phyloP scores from a whole-genome alignment of 2,888 invertebrate genomes.

The Rambutsinella grinnellia region DNA sequence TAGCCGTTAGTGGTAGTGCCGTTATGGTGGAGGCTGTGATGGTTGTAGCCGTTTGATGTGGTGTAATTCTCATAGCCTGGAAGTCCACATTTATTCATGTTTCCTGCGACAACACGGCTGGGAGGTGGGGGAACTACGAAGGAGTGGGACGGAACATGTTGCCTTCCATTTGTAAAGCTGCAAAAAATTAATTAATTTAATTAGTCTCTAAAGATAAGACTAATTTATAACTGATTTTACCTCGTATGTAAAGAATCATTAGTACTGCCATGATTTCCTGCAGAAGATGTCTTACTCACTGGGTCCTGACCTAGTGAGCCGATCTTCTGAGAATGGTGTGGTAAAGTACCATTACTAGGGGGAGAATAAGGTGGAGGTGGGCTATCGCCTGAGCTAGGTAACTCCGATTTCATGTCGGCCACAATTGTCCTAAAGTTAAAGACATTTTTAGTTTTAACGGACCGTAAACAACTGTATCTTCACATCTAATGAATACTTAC shows the following conservation, averaged over 20 bases:
- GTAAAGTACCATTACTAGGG: constrained; percentile 44
- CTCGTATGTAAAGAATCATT: constrained; percentile 55
- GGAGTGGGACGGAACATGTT: constrained; percentile 41
- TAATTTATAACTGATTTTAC: constrained; percentile 23
- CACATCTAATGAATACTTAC: no score
- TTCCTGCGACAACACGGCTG: constrained; percentile 51
- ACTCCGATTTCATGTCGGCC: constrained; percentile 57
- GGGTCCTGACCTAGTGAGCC: constrained; percentile 54
- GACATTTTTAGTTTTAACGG: constrained; percentile 1
- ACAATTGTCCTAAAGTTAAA: constrained; percentile 37
- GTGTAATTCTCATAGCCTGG: constrained; percentile 50
- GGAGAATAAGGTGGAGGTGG: constrained; percentile 72
- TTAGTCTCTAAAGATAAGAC: neutral
- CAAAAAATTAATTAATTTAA: neutral
- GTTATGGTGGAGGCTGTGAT: constrained; percentile 1
- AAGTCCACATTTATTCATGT: constrained; percentile 58
- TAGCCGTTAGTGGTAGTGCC: constrained; percentile 48
- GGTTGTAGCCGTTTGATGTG: constrained; percentile 10
- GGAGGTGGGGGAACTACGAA: constrained; percentile 61
- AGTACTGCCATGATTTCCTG: constrained; percentile 23
- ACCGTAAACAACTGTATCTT: neutral
- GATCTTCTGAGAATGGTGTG: constrained; percentile 46
- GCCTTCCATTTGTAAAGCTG: constrained; percentile 61
- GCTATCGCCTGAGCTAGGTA: constrained; percentile 67
- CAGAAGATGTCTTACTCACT: constrained; percentile 52